These are phyloP conservation scores for Ceratina calcarata DNA, from an alignment of 1,140 invertebrate genomes.

Conservation along the genomic window DNA sequence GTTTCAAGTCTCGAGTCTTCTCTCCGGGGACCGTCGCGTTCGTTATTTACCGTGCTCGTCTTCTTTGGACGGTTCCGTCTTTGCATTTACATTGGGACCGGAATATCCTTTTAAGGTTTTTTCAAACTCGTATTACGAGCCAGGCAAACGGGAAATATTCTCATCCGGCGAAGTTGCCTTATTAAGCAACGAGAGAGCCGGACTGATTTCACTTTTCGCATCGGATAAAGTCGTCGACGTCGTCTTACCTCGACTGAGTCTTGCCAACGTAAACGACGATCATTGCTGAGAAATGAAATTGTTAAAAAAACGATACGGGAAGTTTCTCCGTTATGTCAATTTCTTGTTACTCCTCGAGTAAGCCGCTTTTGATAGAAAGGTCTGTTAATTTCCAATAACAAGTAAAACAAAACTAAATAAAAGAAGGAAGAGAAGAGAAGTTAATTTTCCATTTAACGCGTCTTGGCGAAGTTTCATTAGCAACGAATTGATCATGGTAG, in stretches of 20 bases:
- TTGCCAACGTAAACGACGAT: not conserved
- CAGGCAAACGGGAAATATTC: not conserved
- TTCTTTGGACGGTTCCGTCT: not conserved
- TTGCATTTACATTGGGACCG: conserved; percentile 1
- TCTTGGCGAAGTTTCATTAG: conserved; percentile 2
- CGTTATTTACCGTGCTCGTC: not conserved
- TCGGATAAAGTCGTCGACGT: conserved; percentile 1
- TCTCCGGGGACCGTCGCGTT: not conserved
- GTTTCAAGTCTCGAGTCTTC: not conserved
- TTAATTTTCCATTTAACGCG: conserved; percentile 21
- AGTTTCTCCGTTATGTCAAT: no score
- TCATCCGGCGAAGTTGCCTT: conserved; percentile 2
- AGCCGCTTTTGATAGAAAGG: no score
- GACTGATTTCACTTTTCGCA: conserved; percentile 15
- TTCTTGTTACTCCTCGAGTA: no score
- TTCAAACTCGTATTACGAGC: conserved; percentile 7
- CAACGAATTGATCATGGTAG: conserved; percentile 19
- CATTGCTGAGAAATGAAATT: not conserved
- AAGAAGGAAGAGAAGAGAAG: not conserved
- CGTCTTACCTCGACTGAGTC: not conserved
- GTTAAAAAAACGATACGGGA: not conserved
- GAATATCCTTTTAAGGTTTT: conserved; percentile 18
- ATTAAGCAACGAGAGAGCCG: conserved; percentile 1
- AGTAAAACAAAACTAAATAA: not conserved
- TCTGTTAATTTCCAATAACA: not conserved